Percentiles rank a stretch among this genome's conserved stretches.
phyloP scores from a whole-genome alignment of 2,888 invertebrate species.

The Lepeophtheirus nordmannii region DNA sequence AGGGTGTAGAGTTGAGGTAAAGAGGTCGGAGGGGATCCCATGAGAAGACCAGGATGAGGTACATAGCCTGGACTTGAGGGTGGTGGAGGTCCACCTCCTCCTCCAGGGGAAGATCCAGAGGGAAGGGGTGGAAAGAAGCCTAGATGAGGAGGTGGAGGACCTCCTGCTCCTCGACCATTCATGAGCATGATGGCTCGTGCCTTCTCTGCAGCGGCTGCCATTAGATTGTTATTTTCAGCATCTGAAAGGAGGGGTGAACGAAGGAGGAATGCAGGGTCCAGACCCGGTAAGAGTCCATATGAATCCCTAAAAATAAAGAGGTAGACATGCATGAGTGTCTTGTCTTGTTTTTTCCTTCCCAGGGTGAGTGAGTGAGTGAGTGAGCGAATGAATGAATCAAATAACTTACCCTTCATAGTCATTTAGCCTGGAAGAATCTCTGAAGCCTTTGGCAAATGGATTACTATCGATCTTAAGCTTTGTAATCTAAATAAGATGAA shows the following conservation, averaged over 20 bases:
- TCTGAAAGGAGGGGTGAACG: constrained; percentile 11
- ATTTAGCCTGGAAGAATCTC: constrained; percentile 60
- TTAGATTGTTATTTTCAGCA: constrained; percentile 23
- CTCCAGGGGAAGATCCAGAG: neutral
- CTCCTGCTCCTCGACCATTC: neutral
- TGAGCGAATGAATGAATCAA: too few species aligned
- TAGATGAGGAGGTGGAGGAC: neutral
- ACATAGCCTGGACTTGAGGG: neutral
- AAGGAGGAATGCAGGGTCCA: constrained; percentile 17
- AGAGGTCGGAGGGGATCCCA: neutral
- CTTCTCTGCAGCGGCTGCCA: constrained; percentile 21
- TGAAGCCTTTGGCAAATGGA: constrained; percentile 67
- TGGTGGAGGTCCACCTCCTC: neutral
- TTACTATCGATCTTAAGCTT: constrained; percentile 70
- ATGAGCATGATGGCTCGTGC: constrained; percentile 22
- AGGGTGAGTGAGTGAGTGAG: too few species aligned
- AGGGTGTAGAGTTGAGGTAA: constrained; percentile 17
- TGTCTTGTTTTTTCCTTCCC: too few species aligned
- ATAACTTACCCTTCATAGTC: constrained; percentile 53
- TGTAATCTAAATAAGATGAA: constrained; percentile 47
- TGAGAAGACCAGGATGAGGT: neutral
- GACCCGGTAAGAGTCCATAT: neutral
- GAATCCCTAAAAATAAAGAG: constrained; percentile 12
- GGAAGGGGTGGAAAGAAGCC: neutral
- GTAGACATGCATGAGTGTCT: too few species aligned